Evolutionary conservation across 2,113 vertebrate species (phyloP).

Genomic region (Cebidichthys violaceus): DNA sequence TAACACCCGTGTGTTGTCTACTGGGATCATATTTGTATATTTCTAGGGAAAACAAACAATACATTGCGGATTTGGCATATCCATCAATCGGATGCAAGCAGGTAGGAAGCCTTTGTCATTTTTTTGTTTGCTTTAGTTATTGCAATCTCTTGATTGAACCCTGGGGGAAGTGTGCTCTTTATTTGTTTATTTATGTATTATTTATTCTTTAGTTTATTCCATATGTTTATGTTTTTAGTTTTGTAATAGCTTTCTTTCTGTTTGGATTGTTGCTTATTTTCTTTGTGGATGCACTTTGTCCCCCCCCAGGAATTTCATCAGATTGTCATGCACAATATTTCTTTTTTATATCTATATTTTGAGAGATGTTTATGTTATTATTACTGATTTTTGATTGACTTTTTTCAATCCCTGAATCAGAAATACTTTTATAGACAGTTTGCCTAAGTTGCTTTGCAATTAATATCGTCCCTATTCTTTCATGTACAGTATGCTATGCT

Average conservation of each 20-base stretch:
- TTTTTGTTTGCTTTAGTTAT: background rate
- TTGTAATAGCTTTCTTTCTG: background rate
- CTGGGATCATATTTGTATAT: conserved; percentile 67
- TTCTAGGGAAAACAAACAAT: conserved; percentile 59
- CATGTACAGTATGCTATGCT: background rate
- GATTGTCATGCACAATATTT: background rate
- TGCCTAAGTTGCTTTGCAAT: background rate
- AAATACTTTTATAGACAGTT: background rate
- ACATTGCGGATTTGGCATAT: conserved; percentile 71
- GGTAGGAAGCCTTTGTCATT: conserved; percentile 73
- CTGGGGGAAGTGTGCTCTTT: background rate
- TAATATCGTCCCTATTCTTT: background rate
- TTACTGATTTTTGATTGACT: background rate
- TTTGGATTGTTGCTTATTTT: background rate
- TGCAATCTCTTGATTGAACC: background rate
- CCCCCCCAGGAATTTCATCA: background rate
- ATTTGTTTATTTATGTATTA: background rate
- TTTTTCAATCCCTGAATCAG: background rate
- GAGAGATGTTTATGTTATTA: background rate
- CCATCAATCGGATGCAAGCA: conserved; percentile 83
- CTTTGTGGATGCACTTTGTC: background rate
- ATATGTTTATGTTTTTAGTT: background rate
- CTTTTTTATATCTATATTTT: background rate
- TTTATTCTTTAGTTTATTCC: background rate
- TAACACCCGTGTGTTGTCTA: conserved; percentile 55